These are phyloP conservation scores for Laticauda laticaudata DNA, from an alignment of 2,113 vertebrate genomes.

Conservation along the genomic window DNA sequence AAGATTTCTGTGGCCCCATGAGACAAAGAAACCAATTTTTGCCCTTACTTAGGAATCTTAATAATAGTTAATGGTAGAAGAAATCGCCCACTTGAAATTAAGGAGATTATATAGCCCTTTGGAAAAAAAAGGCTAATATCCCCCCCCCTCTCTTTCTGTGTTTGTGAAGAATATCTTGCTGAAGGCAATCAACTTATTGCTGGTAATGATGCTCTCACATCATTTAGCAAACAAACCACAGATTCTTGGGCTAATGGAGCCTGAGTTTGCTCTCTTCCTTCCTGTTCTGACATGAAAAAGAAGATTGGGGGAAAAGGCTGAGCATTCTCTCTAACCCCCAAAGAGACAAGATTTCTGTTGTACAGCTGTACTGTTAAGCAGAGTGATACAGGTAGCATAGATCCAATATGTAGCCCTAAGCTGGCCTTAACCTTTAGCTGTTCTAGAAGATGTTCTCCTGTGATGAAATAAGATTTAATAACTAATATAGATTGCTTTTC, in stretches of 20 bases:
- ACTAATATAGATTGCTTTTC: neutral
- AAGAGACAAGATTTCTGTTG: neutral
- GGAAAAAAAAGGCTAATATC: neutral
- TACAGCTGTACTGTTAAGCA: neutral
- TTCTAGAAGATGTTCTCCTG: neutral
- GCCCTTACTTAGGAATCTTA: neutral
- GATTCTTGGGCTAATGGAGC: neutral
- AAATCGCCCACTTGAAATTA: neutral
- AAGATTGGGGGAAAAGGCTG: neutral
- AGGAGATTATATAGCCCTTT: neutral
- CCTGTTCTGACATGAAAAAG: neutral
- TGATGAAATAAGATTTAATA: neutral
- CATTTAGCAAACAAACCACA: neutral
- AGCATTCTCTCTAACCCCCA: neutral
- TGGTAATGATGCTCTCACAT: neutral
- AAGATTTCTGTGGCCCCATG: neutral
- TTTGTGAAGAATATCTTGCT: neutral
- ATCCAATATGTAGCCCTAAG: neutral
- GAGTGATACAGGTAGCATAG: neutral
- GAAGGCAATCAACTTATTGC: neutral
- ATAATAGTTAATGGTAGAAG: neutral
- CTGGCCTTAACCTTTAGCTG: neutral
- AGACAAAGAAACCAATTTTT: constrained; percentile 4
- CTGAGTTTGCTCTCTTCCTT: neutral
- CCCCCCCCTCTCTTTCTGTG: neutral